Evolutionary conservation across 2,113 vertebrate species (phyloP), one percentile per base, ranked within the genome.

Genomic region (Heloderma charlesbogerti): DNA sequence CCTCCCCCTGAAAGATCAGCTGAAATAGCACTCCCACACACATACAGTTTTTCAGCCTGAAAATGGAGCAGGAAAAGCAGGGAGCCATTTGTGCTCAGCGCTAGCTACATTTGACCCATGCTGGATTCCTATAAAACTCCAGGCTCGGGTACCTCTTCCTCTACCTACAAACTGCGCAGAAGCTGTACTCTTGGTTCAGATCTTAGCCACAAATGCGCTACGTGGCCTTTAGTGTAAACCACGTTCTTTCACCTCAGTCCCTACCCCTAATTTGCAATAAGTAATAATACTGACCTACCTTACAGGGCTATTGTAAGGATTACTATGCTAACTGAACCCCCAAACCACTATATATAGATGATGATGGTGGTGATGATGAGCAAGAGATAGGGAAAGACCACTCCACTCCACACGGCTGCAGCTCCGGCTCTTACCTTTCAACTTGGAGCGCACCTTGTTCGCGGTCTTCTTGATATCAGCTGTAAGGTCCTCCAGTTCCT

Each of bases 381-480:
- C 2, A 72, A 13, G 71, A 72, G 34, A 22, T 18, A 66, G 22
- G 16, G 12, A 4, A 74, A 74, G 29, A 29, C 12, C 3, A 74
- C 4, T 18, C 4, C 63, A 3, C 63, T 57, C 13, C 37, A 22
- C n/a, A 27, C 20, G 48, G 54, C 34, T 2, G 9, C 85, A 25
- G 9, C 63, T 40, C n/a, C 69, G 10, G 25, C 51, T 45, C 96
- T 95, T 92, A 99, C 98, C 98, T 99, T 99, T 99, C 98, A 99
- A 99, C 96, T 99, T 99, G 97, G 98, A 99, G 95, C 99, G 98
- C 75, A 99, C 98, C 98, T 99, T 99, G 98, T 99, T 99, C 88
- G 99, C 99, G 86, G 98, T 99, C 97, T 99, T 99, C 98, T 99
- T 99, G 96, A 99, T 99, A 96, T 99, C 99, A 90, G 98, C 98